Evolutionary conservation across 2,113 vertebrate species (phyloP), one percentile per base, ranked within the genome.

Genomic region (Gallinago undulata): DNA sequence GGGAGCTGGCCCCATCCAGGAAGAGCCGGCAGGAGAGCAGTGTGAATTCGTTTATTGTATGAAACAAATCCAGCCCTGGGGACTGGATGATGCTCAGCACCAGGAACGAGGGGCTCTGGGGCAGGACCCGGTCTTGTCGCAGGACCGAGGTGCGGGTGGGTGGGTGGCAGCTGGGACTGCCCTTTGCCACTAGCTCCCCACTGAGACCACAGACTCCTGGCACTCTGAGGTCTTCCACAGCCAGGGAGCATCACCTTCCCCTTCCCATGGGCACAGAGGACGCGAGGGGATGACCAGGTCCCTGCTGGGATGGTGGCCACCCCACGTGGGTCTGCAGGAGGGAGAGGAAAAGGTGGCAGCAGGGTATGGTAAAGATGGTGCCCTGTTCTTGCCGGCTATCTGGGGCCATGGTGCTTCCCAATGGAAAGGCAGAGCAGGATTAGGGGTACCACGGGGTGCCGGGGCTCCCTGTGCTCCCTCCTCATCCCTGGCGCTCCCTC

Each of bases 221-320:
- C 47, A 25, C 8, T 24, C 48, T 37, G 0, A 0, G 14, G 30
- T 13, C 59, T 30, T 56, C 72, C 81, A 33, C 1, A 66, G 60
- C n/a, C 84, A 67, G 41, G 37, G 60, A 86, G 31, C 17, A 3
- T 14, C 27, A 19, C 72, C 21, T 25, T 64, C 78, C 55, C 63
- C 73, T 45, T 79, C 67, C 62, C 35, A 23, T 0, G 2, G 3
- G 56, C 62, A n/a, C 10, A 7, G 1, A 31, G 55, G 85, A 57
- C 1, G 4, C 0, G 0, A 21, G 25, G 56, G 66, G 19, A 57
- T 3, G 1, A 43, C 21, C 33, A n/a, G 35, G 19, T 23, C 18
- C 48, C 43, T 19, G 13, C 48, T 1, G 2, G 17, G 24, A 35
- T 1, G 7, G 33, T 0, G 0, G 66, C 17, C 67, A 48, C 48